Base-by-base conservation (phyloP, 2,797 vertebrate genomes). In the Anguilla marmorata region DNA sequence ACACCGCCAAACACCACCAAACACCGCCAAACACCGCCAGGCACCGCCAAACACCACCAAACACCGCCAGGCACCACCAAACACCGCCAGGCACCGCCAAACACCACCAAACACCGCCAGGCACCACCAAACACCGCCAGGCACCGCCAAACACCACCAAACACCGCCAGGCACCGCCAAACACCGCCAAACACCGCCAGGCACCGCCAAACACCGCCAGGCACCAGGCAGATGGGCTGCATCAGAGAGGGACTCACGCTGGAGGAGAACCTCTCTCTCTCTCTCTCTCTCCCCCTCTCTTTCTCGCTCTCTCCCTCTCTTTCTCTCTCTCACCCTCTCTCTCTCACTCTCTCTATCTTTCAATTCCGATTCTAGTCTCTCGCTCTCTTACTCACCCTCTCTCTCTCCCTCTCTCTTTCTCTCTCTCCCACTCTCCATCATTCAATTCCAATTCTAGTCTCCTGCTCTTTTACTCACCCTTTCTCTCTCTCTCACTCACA, bases 331-430 rank as follows among this genome's bases (percentile, higher is more conserved):
- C 52, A 11, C 0, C 11, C 12, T 56, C 54, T 1, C 7, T 88
- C 86, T 69, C 66, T 85, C 85, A 58, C 85, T 86, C 84, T 87
- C 63, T 83, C 86, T 41, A 54, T n/a, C 21, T 24, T 85, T 86
- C 80, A 86, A 60, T 80, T 85, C 37, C 79, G 48, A 82, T 84
- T 72, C 52, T 86, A 19, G n/a, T 88, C 27, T 30, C 27, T 27
- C 16, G 2, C 24, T 72, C 66, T 72, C 24, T n/a, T 3, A 69
- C 58, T 45, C 56, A 45, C 84, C 84, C 82, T 69, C 24, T 69
- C 9, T 74, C 66, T 16, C 66, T 9, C 66, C 33, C 66, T 16
- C 66, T 9, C 66, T 69, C 16, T 16, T 3, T 60, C 14, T 16
- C 0, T 60, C 58, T 60, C 58, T 14, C 0, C 24, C 58, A 16